phyloP scores from a whole-genome alignment of 2,797 vertebrate species.

The Streptopelia turtur region DNA sequence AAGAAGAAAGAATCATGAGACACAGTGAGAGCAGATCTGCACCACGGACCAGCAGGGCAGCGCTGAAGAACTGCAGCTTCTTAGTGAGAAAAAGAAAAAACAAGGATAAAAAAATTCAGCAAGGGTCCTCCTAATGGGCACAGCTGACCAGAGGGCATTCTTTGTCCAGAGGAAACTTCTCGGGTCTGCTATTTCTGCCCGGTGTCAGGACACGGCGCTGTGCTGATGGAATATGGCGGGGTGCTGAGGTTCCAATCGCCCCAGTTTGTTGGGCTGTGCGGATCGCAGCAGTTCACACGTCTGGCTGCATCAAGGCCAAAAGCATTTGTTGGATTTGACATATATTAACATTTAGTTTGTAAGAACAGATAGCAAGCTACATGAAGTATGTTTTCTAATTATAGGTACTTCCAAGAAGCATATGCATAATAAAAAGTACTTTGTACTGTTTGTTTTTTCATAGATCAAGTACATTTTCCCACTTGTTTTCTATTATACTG shows the following conservation, averaged over 20 bases:
- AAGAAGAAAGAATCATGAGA: neutral
- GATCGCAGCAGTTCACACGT: neutral
- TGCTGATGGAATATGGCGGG: fast-evolving
- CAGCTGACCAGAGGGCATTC: neutral
- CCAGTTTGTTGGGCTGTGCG: neutral
- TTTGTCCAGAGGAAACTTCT: neutral
- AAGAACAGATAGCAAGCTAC: neutral
- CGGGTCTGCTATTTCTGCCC: neutral
- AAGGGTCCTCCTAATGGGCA: neutral
- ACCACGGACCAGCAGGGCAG: neutral
- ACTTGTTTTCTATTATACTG: neutral
- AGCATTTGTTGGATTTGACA: neutral
- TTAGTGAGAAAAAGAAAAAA: neutral
- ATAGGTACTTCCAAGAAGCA: neutral
- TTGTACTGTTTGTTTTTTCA: neutral
- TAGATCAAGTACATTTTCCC: neutral
- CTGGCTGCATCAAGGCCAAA: neutral
- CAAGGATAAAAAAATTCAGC: neutral
- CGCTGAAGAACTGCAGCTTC: neutral
- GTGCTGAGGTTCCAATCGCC: neutral
- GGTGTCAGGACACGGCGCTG: neutral
- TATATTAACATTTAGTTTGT: no score
- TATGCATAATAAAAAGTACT: neutral
- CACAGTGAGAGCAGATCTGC: neutral
- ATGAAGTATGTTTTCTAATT: neutral